phyloP scores from a whole-genome alignment of 2,797 vertebrate genomes.

The Sciaenops ocellatus region DNA sequence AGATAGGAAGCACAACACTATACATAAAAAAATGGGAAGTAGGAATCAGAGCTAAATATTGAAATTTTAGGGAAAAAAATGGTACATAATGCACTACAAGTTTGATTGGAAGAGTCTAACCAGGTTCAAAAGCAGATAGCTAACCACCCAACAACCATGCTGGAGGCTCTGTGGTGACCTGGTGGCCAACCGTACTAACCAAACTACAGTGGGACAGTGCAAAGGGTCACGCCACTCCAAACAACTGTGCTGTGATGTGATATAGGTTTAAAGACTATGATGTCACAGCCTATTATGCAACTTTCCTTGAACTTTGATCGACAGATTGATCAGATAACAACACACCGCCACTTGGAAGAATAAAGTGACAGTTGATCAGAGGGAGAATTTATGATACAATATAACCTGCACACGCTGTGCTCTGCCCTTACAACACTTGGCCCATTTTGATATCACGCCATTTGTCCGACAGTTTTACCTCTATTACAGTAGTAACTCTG shows the following conservation, averaged over 20 bases:
- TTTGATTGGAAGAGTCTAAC: not conserved
- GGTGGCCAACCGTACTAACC: not conserved
- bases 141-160: not conserved
- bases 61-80: not conserved
- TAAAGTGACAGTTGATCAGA: conserved; percentile 27
- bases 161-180: not conserved
- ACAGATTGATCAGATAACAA: conserved; percentile 43
- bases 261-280: conserved; percentile 30
- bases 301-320: conserved; percentile 50
- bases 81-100: not conserved
- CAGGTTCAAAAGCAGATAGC: conserved; percentile 7
- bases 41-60: not conserved
- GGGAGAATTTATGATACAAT: conserved; percentile 40
- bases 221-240: not conserved
- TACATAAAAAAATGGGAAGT: not conserved
- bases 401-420: conserved; percentile 28
- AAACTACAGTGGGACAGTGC: not conserved
- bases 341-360: not conserved
- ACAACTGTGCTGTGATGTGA: not conserved
- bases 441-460: conserved; percentile 40
- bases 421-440: conserved; percentile 2
- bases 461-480: conserved; percentile 3
- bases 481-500: not conserved
- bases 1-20: not conserved
- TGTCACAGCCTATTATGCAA: conserved; percentile 51